These are phyloP conservation scores for Dicycla oo DNA, from an alignment of 2,888 invertebrate species.

Conservation along the genomic window DNA sequence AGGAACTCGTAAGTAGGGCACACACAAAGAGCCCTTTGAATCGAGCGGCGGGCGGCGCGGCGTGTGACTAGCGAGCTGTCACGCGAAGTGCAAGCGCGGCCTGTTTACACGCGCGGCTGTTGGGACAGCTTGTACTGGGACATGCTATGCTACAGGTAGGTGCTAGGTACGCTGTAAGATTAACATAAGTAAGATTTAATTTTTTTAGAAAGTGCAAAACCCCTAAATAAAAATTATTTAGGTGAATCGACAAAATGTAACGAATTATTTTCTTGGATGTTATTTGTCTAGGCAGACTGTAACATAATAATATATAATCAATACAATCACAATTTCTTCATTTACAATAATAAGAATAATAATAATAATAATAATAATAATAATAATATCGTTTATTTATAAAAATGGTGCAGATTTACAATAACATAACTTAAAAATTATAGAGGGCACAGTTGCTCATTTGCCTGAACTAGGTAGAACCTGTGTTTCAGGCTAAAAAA, in stretches of 20 bases:
- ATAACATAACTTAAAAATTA: too few species aligned
- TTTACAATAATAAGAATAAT: too few species aligned
- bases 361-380: too few species aligned
- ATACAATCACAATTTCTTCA: too few species aligned
- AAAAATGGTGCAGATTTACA: too few species aligned
- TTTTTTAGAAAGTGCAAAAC: not conserved
- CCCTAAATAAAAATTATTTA: not conserved
- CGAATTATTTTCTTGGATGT: not conserved
- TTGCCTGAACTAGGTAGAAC: too few species aligned
- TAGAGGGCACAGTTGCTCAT: too few species aligned
- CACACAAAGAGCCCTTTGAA: conserved; percentile 43
- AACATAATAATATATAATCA: not conserved
- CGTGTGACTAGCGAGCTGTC: conserved; percentile 37
- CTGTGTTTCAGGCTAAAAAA: too few species aligned
- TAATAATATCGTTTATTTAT: too few species aligned
- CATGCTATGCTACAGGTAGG: conserved; percentile 19
- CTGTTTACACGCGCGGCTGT: conserved; percentile 23
- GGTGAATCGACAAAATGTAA: not conserved
- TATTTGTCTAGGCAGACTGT: not conserved
- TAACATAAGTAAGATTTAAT: not conserved
- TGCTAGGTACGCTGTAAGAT: not conserved
- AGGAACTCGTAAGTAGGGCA: conserved; percentile 42
- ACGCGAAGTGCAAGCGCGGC: conserved; percentile 54
- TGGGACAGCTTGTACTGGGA: not conserved
- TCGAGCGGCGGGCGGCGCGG: conserved; percentile 21